Conservation (phyloP, 2,797 vertebrate genomes). For the Arremon aurantiirostris region DNA sequence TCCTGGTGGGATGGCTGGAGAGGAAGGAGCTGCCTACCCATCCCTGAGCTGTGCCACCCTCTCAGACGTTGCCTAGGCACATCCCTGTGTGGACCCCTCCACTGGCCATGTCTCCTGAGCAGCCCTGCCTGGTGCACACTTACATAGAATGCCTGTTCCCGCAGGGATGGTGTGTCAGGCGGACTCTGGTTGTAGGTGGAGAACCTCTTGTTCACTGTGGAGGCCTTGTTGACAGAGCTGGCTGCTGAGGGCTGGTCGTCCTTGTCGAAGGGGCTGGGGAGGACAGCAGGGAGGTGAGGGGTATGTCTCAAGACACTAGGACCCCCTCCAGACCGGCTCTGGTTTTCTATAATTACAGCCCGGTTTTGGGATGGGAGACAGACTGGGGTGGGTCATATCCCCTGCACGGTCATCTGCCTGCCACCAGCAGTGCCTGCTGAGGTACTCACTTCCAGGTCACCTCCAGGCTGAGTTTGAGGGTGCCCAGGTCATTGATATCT, state of each 20-base stretch:
- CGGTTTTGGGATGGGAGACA: not conserved
- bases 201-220: conserved; percentile 90
- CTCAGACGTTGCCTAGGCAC: not conserved
- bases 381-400: not conserved
- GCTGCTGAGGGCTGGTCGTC: conserved; percentile 87
- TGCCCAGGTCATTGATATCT: conserved; percentile 97
- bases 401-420: not conserved
- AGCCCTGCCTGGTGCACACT: conserved; percentile 65
- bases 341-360: not conserved
- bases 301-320: not conserved
- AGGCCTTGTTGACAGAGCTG: conserved; percentile 88
- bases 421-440: not conserved
- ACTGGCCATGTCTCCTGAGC: not conserved
- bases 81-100: not conserved
- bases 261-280: conserved; percentile 91
- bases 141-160: conserved; percentile 96
- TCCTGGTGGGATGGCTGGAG: not conserved
- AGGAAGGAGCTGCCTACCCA: not conserved
- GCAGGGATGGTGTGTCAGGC: conserved; percentile 89
- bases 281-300: not conserved
- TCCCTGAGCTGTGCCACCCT: not conserved
- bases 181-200: conserved; percentile 94
- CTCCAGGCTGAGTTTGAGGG: conserved; percentile 94
- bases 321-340: not conserved
- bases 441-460: conserved; percentile 94